Evolutionary conservation across 2,888 invertebrate species (phyloP).

Genomic region (Aleiodes alternator): DNA sequence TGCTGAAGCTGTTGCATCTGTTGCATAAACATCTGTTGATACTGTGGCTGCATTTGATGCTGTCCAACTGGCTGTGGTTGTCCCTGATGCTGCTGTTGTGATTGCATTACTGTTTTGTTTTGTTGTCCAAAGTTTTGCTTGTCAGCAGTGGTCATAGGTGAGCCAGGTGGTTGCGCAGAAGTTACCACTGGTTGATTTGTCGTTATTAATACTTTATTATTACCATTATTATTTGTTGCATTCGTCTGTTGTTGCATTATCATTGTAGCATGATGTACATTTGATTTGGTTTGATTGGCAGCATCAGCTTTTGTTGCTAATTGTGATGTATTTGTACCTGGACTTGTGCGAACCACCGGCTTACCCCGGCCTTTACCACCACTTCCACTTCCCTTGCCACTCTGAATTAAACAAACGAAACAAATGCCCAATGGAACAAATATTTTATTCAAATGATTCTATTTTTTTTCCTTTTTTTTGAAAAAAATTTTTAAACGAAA

Average conservation of each 20-base stretch:
- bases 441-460: slow-evolving; percentile 42
- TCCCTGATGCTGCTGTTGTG: slow-evolving; percentile 74
- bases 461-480: neutral
- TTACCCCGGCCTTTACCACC: slow-evolving; percentile 84
- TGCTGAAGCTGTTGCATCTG: slow-evolving; percentile 70
- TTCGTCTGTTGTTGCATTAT: slow-evolving; percentile 66
- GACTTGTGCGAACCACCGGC: slow-evolving; percentile 81
- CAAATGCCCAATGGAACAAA: slow-evolving; percentile 46
- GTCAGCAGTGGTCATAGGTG: slow-evolving; percentile 79
- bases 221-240: slow-evolving; percentile 61
- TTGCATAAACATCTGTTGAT: slow-evolving; percentile 61
- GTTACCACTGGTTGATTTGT: slow-evolving; percentile 62
- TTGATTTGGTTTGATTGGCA: slow-evolving; percentile 82
- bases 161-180: slow-evolving; percentile 73
- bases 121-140: slow-evolving; percentile 76
- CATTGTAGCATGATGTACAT: slow-evolving; percentile 67
- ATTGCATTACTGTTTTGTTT: slow-evolving; percentile 73
- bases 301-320: slow-evolving; percentile 81
- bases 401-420: slow-evolving; percentile 63
- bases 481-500: neutral
- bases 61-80: slow-evolving; percentile 68
- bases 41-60: slow-evolving; percentile 63
- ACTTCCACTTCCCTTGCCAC: slow-evolving; percentile 70
- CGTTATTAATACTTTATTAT: slow-evolving; percentile 64
- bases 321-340: slow-evolving; percentile 79